A percentile compares a stretch with the other conserved stretches of the same genome.
phyloP scores from a whole-genome alignment of 2,888 invertebrate species.

The Automeris io region DNA sequence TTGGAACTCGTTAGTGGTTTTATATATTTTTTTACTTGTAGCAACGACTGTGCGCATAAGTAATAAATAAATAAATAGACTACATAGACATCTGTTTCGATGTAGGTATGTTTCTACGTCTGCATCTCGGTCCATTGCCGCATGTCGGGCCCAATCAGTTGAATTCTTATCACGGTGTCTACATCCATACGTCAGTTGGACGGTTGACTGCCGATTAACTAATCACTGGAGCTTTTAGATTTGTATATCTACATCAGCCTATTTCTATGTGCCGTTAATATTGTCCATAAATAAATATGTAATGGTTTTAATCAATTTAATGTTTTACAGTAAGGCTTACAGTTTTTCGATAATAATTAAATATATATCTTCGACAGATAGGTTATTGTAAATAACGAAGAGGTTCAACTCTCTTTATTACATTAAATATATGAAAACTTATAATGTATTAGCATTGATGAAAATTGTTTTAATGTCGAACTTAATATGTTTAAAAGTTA shows the following conservation, averaged over 20 bases:
- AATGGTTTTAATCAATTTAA: slow-evolving; percentile 1
- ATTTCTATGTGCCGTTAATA: slow-evolving; percentile 3
- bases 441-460: no score
- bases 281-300: slow-evolving; percentile 3
- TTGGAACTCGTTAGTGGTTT: background rate
- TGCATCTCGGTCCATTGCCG: slow-evolving; percentile 31
- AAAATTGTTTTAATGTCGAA: no score
- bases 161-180: slow-evolving; percentile 40
- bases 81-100: slow-evolving; percentile 12
- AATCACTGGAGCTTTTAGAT: slow-evolving; percentile 33
- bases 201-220: slow-evolving; percentile 40
- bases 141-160: slow-evolving; percentile 42
- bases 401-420: no score
- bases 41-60: background rate
- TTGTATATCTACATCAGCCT: slow-evolving; percentile 13
- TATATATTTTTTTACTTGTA: background rate
- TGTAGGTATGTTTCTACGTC: slow-evolving; percentile 21
- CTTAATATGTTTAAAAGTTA: no score
- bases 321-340: no score
- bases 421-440: no score
- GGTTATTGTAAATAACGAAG: no score
- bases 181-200: slow-evolving; percentile 37
- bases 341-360: no score
- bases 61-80: background rate
- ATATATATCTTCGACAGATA: no score